These are phyloP conservation scores for Karalla daura DNA, from an alignment of 2,797 vertebrate species.

Conservation along the genomic window DNA sequence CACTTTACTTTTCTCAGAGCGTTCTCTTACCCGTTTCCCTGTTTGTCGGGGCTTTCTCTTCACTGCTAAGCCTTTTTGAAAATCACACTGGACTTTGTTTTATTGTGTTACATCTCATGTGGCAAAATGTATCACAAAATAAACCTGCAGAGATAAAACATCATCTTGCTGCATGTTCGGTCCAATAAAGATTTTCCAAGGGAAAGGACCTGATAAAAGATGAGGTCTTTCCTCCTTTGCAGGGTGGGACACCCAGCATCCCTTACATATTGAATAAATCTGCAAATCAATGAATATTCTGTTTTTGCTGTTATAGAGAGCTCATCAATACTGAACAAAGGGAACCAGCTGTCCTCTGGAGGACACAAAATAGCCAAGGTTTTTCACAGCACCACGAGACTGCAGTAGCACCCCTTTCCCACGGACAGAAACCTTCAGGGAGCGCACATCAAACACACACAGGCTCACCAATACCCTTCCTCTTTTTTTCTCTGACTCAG, in stretches of 20 bases:
- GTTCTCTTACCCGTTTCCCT: neutral
- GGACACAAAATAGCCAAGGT: constrained; percentile 3
- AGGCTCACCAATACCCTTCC: too few relatives aligned
- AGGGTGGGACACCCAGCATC: neutral
- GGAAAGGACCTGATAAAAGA: too few relatives aligned
- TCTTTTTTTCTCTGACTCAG: constrained; percentile 16
- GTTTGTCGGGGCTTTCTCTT: neutral
- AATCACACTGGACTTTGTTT: neutral
- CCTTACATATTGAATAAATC: constrained; percentile 6
- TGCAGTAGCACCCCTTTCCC: constrained; percentile 32
- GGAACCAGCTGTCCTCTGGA: constrained; percentile 9
- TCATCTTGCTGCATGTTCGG: neutral
- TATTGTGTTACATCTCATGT: too few relatives aligned
- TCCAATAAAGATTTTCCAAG: too few relatives aligned
- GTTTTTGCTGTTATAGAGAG: constrained; percentile 6
- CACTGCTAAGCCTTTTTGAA: neutral
- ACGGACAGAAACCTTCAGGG: constrained; percentile 16
- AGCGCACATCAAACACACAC: too few relatives aligned
- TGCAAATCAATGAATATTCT: constrained; percentile 12
- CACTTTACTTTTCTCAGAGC: neutral
- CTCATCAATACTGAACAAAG: constrained; percentile 34
- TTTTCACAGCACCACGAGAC: constrained; percentile 1
- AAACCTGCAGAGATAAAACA: too few relatives aligned
- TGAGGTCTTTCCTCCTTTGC: neutral
- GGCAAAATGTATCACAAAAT: too few relatives aligned